Percentiles rank a stretch among this genome's conserved stretches.
Conservation (phyloP, 2,113 vertebrate species). For the Ifrita kowaldi region DNA sequence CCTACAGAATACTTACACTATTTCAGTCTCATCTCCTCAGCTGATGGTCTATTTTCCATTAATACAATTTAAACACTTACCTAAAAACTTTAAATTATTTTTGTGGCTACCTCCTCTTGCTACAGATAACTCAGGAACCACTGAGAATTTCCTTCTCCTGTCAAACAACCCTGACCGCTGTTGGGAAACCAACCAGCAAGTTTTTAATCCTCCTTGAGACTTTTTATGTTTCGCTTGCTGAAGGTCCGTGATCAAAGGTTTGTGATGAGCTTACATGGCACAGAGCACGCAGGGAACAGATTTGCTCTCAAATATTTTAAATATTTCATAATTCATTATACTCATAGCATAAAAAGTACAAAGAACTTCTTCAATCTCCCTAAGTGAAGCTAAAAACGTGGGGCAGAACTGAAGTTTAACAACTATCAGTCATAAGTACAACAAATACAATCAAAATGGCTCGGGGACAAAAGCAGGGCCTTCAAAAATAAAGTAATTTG, state of each 20-base stretch:
- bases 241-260: not conserved
- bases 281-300: fast-evolving
- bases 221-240: fast-evolving
- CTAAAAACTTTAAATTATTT: not conserved
- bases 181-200: not conserved
- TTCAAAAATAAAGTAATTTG: not conserved
- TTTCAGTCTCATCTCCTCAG: not conserved
- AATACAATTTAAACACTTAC: not conserved
- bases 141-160: not conserved
- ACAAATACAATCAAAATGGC: not conserved
- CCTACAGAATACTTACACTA: not conserved
- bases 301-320: not conserved
- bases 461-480: not conserved
- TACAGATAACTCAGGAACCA: not conserved
- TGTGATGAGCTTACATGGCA: not conserved
- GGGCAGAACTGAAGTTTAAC: not conserved
- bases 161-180: not conserved
- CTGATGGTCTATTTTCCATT: not conserved
- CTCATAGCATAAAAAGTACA: not conserved
- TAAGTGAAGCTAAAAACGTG: not conserved
- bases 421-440: not conserved
- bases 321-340: not conserved
- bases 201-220: not conserved
- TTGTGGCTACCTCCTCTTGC: not conserved
- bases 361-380: not conserved